Evolutionary conservation across 2,888 invertebrate species (phyloP), one percentile per base, ranked within the genome.

Genomic region (Synergus japonicus): DNA sequence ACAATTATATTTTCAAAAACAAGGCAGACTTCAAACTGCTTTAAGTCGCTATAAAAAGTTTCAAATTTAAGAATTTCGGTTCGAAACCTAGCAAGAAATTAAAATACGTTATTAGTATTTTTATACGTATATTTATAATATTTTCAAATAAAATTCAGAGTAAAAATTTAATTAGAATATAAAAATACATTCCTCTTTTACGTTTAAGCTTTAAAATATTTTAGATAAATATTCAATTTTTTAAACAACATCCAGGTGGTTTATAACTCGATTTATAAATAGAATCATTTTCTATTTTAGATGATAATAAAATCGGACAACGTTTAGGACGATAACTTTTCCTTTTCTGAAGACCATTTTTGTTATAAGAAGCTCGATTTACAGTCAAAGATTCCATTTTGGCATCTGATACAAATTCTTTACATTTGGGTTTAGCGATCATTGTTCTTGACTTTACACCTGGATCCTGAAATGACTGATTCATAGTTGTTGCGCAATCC

Each of bases 241-340:
- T 82, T 46, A 44, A 85, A 29, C 85, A 87, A 18, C 10, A 73
- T 37, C 73, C 73, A n/a, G 88, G 87, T 46, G 83, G 54, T 79
- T 76, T 82, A 73, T 86, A 88, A 78, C 88, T 88, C 13, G 78
- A 82, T 54, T 73, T 83, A 67, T 86, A 88, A 22, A 83, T 80
- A 0, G 88, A 87, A 18, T 85, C 81, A 29, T 76, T 66, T 18
- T 85, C 81, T 0, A 88, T 84, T 82, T 79, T 81, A 22, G 84
- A 78, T 77, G 79, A 76, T 58, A 87, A 78, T 44, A 4, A 44
- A 8, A 80, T 54, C 29, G 73, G 78, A 8, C 37, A 8, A n/a
- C 64, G 13, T 4, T 43, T 66, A 2, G 83, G 82, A 60, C 77
- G 76, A 37, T 76, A 78, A 29, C 13, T 79, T 76, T 81, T 81